Conservation (phyloP, 1,140 invertebrate genomes). For the Pararge aegeria region DNA sequence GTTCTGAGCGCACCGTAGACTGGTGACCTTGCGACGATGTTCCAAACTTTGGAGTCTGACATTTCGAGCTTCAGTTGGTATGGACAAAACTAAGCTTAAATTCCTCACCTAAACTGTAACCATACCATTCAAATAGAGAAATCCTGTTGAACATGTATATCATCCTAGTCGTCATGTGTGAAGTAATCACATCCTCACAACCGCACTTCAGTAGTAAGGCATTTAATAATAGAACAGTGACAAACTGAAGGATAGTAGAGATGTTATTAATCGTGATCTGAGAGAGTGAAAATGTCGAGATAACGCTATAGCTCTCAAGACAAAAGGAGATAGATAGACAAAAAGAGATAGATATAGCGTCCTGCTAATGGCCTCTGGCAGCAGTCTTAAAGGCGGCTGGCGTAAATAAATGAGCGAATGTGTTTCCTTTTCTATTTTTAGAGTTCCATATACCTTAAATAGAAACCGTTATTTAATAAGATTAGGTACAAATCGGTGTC, state of each 20-base stretch:
- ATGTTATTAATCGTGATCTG: background rate
- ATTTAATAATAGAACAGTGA: no score
- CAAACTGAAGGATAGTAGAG: background rate
- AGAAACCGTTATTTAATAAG: background rate
- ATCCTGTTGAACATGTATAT: no score
- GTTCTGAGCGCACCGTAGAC: no score
- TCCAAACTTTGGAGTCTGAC: no score
- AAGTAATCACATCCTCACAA: no score
- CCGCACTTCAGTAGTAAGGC: no score
- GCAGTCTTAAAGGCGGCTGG: slow-evolving; percentile 57
- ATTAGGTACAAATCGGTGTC: background rate
- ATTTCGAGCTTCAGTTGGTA: no score
- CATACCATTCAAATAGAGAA: no score
- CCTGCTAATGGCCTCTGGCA: slow-evolving; percentile 59
- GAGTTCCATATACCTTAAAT: background rate
- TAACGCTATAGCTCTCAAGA: background rate
- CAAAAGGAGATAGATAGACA: slow-evolving; percentile 17
- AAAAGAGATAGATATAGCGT: slow-evolving; percentile 28
- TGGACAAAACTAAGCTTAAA: no score
- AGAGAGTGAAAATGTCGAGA: slow-evolving; percentile 1
- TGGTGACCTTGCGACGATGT: no score
- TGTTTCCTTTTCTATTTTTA: slow-evolving; percentile 51
- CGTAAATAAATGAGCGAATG: slow-evolving; percentile 69
- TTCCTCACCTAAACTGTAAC: no score
- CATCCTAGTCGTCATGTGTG: no score